phyloP scores from a whole-genome alignment of 2,113 vertebrate genomes.

The Lepus timidus region DNA sequence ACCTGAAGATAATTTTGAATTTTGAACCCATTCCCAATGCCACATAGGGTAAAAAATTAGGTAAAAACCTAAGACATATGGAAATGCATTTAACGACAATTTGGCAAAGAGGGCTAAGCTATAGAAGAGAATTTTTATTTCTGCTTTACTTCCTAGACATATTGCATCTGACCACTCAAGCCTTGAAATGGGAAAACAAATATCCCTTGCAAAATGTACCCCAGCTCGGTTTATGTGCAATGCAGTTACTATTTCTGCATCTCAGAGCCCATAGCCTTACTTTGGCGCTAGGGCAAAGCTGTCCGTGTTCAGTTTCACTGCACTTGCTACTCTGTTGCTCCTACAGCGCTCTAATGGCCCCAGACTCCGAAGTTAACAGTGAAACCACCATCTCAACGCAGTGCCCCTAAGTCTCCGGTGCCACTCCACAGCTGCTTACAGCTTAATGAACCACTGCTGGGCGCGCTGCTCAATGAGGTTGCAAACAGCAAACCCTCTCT shows the following conservation, averaged over 20 bases:
- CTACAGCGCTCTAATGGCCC: constrained; percentile 44
- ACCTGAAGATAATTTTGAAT: constrained; percentile 53
- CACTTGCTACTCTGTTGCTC: constrained; percentile 37
- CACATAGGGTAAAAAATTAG: not conserved
- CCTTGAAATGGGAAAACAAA: constrained; percentile 60
- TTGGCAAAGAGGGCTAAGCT: not conserved
- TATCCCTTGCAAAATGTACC: constrained; percentile 50
- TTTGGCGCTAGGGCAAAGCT: constrained; percentile 52
- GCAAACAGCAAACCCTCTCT: constrained; percentile 77
- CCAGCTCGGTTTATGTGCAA: constrained; percentile 58
- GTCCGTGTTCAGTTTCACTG: constrained; percentile 31
- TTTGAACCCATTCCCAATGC: constrained; percentile 3
- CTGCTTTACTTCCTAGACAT: constrained; percentile 16
- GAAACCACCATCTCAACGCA: constrained; percentile 76
- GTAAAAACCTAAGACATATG: constrained; percentile 18
- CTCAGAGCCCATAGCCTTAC: constrained; percentile 26
- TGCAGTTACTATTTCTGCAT: constrained; percentile 60
- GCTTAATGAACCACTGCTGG: constrained; percentile 83
- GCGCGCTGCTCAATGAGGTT: constrained; percentile 76
- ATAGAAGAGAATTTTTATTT: constrained; percentile 54
- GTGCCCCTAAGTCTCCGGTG: constrained; percentile 81
- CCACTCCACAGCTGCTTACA: constrained; percentile 72
- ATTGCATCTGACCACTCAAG: constrained; percentile 50
- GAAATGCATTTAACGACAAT: constrained; percentile 16
- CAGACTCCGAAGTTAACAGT: constrained; percentile 76